A percentile compares a stretch with the other conserved stretches of the same genome.
Evolutionary conservation across 2,797 vertebrate genomes (phyloP).

Genomic region (Chaetodon trifasciatus): DNA sequence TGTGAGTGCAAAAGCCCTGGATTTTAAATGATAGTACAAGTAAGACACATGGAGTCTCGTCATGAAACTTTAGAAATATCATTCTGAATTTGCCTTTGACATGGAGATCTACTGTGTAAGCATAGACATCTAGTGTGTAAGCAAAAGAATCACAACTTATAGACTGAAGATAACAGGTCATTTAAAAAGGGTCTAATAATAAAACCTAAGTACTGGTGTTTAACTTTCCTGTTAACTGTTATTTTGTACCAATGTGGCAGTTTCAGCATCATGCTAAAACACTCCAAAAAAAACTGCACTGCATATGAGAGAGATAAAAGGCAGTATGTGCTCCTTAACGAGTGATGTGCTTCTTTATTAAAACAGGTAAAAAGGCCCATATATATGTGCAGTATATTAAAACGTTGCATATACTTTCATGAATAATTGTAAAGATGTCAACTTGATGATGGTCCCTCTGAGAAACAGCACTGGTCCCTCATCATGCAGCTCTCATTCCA

Average conservation of each 20-base stretch:
- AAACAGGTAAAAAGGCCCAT: background rate
- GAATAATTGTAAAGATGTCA: constrained; percentile 18
- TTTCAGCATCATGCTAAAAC: background rate
- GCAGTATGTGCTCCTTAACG: no score
- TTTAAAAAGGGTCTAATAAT: background rate
- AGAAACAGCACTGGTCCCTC: constrained; percentile 32
- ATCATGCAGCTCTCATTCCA: constrained; percentile 40
- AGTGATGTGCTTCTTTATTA: constrained; percentile 4
- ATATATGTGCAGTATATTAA: background rate
- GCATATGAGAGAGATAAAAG: background rate
- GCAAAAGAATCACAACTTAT: background rate
- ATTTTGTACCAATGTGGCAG: background rate
- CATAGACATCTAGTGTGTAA: background rate
- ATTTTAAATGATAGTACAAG: background rate
- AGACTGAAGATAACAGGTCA: background rate
- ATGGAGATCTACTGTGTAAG: no score
- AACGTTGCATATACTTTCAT: background rate
- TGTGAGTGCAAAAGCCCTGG: no score
- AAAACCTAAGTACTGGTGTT: background rate
- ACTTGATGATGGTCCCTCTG: constrained; percentile 38
- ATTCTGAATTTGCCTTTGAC: no score
- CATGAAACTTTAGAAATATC: no score
- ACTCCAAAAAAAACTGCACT: background rate
- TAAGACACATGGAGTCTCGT: background rate
- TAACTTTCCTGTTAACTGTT: background rate